Evolutionary conservation across 2,888 invertebrate genomes (phyloP), one percentile per base, ranked within the genome.

Genomic region (Nemoura dubitans): DNA sequence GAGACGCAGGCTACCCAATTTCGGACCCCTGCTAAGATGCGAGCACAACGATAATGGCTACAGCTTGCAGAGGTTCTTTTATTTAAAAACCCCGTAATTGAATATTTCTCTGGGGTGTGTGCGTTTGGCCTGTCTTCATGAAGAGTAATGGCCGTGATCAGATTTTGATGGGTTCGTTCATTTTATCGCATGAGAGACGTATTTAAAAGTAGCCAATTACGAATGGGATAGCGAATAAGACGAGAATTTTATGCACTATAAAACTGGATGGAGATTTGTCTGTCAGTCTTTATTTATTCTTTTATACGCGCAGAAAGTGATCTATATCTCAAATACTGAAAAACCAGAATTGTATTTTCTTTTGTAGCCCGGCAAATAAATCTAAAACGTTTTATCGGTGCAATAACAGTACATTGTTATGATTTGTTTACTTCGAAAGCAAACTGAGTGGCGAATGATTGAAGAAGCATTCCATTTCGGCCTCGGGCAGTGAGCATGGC

Each of bases 131-230:
- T 59, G 59, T 21, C 59, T 59, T 81, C 81, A 29, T 81, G 30
- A 81, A 81, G 81, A 81, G 28, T 81, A 81, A 81, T 81, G 21
- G 81, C 29, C 28, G 29, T 30, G 81, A 81, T 81, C 27, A 28
- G 81, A 81, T 81, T 81, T 81, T 29, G 81, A 81, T 81, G 81
- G 81, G 7, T 27, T 5, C 81, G 30, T 81, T 29, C 78, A 29
- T 29, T 78, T 81, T 81, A 81, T 30, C 59, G 59, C 59, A 59
- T 59, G 59, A 59, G 59, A 59, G 59, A 59, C 59, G 59, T 21
- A 59, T 14, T 59, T 59, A 59, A 59, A 59, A 59, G 59, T 59
- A 59, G 59, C 59, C 59, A 59, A 59, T 59, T 59, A 59, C 59
- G 21, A 59, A 21, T 21, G 59, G 21, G 59, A 59, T 59, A 14